phyloP scores from a whole-genome alignment of 2,888 invertebrate genomes.

The Cryptocephalus primarius region DNA sequence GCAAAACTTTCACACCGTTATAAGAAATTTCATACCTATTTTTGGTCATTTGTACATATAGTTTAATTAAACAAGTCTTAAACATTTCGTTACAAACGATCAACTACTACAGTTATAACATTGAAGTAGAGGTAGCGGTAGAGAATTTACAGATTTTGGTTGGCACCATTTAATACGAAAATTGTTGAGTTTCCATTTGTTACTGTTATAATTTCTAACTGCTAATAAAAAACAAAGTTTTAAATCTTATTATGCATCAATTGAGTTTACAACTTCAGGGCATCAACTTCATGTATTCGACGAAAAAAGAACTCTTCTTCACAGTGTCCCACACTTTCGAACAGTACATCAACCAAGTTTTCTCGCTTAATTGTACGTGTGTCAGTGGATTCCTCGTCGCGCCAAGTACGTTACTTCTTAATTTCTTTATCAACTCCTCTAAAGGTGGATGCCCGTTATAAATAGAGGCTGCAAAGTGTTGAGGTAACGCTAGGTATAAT shows the following conservation, averaged over 20 bases:
- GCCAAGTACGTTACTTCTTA: conserved; percentile 60
- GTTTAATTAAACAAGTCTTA: too few species aligned
- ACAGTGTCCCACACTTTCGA: conserved; percentile 76
- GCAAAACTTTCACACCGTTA: too few species aligned
- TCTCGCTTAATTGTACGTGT: conserved; percentile 63
- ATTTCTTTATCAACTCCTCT: conserved; percentile 51
- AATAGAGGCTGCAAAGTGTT: conserved; percentile 35
- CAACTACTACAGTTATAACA: too few species aligned
- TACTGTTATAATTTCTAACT: neutral
- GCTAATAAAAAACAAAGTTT: too few species aligned
- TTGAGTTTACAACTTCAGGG: conserved; percentile 37
- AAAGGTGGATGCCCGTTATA: conserved; percentile 53
- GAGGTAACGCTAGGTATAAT: neutral
- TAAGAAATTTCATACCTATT: too few species aligned
- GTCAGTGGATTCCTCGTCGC: conserved; percentile 59
- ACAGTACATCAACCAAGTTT: conserved; percentile 75
- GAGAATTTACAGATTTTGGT: too few species aligned
- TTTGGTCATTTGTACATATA: too few species aligned
- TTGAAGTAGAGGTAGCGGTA: too few species aligned
- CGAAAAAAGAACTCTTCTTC: conserved; percentile 71
- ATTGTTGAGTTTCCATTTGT: neutral
- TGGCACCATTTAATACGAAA: too few species aligned
- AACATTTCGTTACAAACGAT: too few species aligned
- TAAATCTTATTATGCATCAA: too few species aligned
- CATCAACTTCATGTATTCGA: conserved; percentile 73